These are phyloP conservation scores for Tupaia tana DNA, from an alignment of 2,113 vertebrate species.

Conservation along the genomic window DNA sequence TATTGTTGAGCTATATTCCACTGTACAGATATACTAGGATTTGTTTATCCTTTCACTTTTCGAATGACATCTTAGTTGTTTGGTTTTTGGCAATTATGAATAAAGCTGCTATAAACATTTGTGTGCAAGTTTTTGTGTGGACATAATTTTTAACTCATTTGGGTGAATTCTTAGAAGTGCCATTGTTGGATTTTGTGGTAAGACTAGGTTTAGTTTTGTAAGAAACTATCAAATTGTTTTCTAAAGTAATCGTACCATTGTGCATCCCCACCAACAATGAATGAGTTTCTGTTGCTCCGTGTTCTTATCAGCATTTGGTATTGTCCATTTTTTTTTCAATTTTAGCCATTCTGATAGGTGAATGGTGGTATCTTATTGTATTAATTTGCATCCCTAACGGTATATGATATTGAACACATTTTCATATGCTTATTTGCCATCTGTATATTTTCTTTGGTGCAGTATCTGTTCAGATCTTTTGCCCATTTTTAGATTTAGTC, in stretches of 20 bases:
- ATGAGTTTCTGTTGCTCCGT: not conserved
- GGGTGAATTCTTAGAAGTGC: not conserved
- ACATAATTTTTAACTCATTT: constrained; percentile 15
- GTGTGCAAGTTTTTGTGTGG: not conserved
- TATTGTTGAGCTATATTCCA: not conserved
- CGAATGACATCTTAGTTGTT: constrained; percentile 9
- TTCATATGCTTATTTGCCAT: constrained; percentile 37
- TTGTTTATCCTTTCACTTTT: constrained; percentile 33
- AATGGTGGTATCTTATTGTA: not conserved
- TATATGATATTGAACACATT: not conserved
- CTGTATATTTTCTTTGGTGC: not conserved
- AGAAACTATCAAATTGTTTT: constrained; percentile 5
- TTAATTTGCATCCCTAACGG: constrained; percentile 1
- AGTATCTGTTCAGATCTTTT: not conserved
- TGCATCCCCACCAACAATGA: not conserved
- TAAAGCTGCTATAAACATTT: constrained; percentile 16
- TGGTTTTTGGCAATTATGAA: constrained; percentile 32
- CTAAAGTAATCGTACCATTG: not conserved
- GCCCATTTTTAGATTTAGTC: constrained; percentile 1
- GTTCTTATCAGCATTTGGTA: constrained; percentile 17
- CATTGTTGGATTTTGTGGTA: not conserved
- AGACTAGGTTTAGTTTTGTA: constrained; percentile 10
- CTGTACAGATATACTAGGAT: not conserved
- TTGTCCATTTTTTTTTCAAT: not conserved
- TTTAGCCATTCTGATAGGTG: not conserved